phyloP scores from a whole-genome alignment of 2,113 vertebrate species.

The Campylomormyrus tamandua region DNA sequence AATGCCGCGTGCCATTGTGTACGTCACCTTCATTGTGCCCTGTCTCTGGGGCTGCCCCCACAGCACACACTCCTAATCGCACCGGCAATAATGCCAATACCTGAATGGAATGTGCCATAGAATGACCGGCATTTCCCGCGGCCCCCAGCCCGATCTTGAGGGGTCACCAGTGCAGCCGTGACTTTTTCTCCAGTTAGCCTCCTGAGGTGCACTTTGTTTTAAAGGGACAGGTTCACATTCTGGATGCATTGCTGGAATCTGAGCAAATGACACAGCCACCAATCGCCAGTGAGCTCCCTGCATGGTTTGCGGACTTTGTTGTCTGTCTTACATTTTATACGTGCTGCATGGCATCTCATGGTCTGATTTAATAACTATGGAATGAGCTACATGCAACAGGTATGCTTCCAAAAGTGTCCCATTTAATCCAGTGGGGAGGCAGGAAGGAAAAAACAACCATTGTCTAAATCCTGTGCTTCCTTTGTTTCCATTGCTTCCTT shows the following conservation, averaged over 20 bases:
- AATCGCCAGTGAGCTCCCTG: not conserved
- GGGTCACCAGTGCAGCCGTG: not conserved
- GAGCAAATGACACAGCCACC: not conserved
- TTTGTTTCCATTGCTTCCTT: not conserved
- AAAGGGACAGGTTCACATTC: not conserved
- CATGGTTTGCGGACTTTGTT: not conserved
- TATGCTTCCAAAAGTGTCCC: not conserved
- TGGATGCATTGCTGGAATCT: not conserved
- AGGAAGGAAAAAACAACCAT: not conserved
- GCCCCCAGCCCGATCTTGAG: too few species aligned
- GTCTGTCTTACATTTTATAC: not conserved
- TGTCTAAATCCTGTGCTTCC: not conserved
- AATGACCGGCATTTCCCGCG: not conserved
- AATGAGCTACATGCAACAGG: not conserved
- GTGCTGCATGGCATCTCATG: not conserved
- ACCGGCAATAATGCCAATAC: not conserved
- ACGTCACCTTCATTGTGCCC: not conserved
- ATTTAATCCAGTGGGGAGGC: not conserved
- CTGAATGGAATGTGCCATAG: not conserved
- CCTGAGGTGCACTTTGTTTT: not conserved
- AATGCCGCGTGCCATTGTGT: constrained; percentile 13
- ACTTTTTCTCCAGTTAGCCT: not conserved
- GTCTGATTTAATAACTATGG: not conserved
- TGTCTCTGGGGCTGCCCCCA: not conserved
- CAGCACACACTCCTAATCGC: not conserved